These are phyloP conservation scores for Kryptolebias marmoratus DNA, from an alignment of 2,113 vertebrate genomes.

Conservation along the genomic window DNA sequence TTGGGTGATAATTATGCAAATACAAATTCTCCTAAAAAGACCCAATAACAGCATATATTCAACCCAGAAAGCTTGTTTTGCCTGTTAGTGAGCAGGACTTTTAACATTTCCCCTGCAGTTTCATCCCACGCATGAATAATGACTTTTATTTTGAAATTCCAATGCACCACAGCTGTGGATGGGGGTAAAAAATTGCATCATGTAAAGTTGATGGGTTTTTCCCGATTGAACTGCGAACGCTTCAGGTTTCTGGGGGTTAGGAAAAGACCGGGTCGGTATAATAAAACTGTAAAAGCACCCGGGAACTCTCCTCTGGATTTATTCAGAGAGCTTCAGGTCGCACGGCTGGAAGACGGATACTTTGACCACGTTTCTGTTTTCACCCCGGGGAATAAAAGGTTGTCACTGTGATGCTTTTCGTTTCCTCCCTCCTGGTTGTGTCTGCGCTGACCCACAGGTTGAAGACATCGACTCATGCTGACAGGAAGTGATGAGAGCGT, in stretches of 20 bases:
- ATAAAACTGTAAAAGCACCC: background rate
- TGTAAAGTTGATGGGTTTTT: background rate
- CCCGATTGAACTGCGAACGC: background rate
- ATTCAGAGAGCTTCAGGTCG: background rate
- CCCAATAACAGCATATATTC: too few species aligned
- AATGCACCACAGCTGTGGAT: background rate
- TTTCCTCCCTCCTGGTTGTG: constrained; percentile 2
- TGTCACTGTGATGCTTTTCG: background rate
- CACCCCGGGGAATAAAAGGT: constrained; percentile 8
- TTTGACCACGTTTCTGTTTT: background rate
- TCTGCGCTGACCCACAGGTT: constrained; percentile 18
- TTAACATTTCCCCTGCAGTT: background rate
- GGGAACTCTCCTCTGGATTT: constrained; percentile 1
- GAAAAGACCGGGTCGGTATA: background rate
- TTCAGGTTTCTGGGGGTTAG: background rate
- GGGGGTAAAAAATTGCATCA: background rate
- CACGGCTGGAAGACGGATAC: background rate
- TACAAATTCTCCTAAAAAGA: too few species aligned
- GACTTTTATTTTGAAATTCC: background rate
- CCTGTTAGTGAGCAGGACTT: rapidly evolving
- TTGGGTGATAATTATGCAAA: too few species aligned
- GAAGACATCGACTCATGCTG: background rate
- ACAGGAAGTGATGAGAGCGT: background rate
- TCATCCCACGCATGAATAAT: constrained; percentile 4
- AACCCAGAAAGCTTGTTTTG: background rate